A percentile compares a stretch with the other conserved stretches of the same genome.
phyloP scores from a whole-genome alignment of 2,113 vertebrate genomes.

The Melanotaenia duboulayi region DNA sequence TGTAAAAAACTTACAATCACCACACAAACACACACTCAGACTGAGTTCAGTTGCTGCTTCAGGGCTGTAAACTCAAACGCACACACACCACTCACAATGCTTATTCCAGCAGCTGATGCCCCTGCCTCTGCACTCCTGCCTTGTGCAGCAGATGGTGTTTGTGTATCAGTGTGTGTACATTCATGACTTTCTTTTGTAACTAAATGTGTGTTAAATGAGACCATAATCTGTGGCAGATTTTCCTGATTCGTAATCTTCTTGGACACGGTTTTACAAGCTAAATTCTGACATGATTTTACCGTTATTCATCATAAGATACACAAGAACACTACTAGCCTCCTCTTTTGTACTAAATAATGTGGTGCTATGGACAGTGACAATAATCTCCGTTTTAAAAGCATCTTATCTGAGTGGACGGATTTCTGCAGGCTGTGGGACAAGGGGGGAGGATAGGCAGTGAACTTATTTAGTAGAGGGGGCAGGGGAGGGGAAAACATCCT shows the following conservation, averaged over 20 bases:
- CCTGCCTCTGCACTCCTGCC: conserved; percentile 36
- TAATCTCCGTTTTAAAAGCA: conserved; percentile 80
- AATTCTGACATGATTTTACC: conserved; percentile 21
- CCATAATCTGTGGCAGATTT: conserved; percentile 22
- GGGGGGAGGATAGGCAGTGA: conserved; percentile 27
- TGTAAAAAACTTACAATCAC: background rate
- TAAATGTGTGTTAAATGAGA: conserved; percentile 65
- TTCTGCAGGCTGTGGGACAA: conserved; percentile 75
- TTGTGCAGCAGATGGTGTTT: conserved; percentile 68
- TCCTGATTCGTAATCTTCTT: conserved; percentile 57
- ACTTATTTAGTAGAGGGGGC: conserved; percentile 55
- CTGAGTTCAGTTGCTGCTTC: conserved; percentile 36
- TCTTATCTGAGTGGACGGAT: conserved; percentile 78
- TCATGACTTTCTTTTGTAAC: conserved; percentile 9
- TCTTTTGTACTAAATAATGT: conserved; percentile 71
- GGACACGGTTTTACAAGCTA: conserved; percentile 39
- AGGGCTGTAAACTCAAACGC: conserved; percentile 37
- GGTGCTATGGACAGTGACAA: conserved; percentile 69
- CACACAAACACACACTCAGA: conserved; percentile 12
- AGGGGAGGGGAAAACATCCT: conserved; percentile 57
- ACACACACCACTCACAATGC: conserved; percentile 34
- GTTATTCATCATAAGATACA: conserved; percentile 23
- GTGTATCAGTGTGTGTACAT: conserved; percentile 11
- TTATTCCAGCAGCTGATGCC: conserved; percentile 67
- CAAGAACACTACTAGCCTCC: conserved; percentile 10